These are phyloP conservation scores for Araneus ventricosus DNA, from an alignment of 1,140 invertebrate species.

Conservation along the genomic window DNA sequence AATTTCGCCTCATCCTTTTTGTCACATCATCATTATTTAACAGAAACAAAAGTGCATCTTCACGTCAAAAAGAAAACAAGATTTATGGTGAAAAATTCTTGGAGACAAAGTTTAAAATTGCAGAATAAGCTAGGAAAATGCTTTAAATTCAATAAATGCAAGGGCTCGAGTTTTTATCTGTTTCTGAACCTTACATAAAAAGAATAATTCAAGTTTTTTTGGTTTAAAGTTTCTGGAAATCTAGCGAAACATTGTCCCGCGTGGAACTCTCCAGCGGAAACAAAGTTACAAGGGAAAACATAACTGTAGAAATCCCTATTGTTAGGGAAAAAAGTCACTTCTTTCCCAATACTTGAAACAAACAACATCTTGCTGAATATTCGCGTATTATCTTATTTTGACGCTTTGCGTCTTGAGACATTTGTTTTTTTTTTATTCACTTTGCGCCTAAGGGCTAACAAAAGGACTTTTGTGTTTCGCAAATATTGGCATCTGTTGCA, in stretches of 20 bases:
- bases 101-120: not conserved
- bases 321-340: not conserved
- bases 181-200: not conserved
- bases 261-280: not conserved
- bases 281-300: not conserved
- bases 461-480: not conserved
- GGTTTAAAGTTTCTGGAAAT: not conserved
- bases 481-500: constrained; percentile 26
- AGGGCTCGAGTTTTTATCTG: too few relatives aligned
- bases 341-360: not conserved
- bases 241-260: not conserved
- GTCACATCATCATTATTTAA: too few relatives aligned
- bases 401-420: not conserved
- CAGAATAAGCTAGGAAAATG: not conserved
- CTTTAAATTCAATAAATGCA: too few relatives aligned
- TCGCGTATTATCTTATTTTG: not conserved
- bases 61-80: too few relatives aligned
- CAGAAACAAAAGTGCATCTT: too few relatives aligned
- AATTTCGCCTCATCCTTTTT: too few relatives aligned
- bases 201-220: not conserved
- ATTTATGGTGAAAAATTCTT: too few relatives aligned
- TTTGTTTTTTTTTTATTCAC: not conserved
- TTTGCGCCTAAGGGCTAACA: not conserved
- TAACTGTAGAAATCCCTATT: not conserved
- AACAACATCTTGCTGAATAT: not conserved